These are phyloP conservation scores for Sisyra nigra DNA, from an alignment of 2,888 invertebrate genomes.

Conservation along the genomic window DNA sequence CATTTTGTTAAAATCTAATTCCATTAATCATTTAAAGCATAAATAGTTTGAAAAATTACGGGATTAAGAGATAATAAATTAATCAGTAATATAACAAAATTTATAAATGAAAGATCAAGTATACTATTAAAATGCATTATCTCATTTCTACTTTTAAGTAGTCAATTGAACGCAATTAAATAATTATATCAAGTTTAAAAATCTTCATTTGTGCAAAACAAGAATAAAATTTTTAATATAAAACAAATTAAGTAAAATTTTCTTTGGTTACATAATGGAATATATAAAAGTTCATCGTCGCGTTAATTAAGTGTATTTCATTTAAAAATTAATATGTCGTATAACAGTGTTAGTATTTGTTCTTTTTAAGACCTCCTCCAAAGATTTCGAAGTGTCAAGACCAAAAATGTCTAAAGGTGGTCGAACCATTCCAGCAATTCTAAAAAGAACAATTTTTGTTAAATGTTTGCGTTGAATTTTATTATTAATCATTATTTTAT, in stretches of 20 bases:
- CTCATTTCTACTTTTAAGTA: too few relatives aligned
- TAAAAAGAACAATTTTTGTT: constrained; percentile 17
- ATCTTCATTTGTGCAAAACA: too few relatives aligned
- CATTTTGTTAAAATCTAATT: too few relatives aligned
- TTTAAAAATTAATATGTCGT: constrained; percentile 9
- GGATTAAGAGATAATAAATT: too few relatives aligned
- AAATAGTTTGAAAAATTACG: too few relatives aligned
- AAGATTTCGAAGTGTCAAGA: constrained; percentile 31
- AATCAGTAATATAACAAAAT: neutral
- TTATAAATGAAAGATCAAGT: too few relatives aligned
- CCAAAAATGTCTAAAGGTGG: constrained; percentile 42
- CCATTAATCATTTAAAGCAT: too few relatives aligned
- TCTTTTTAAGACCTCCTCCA: constrained; percentile 27
- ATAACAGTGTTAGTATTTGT: constrained; percentile 26
- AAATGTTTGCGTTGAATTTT: constrained; percentile 2
- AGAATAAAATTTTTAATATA: neutral
- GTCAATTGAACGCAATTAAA: too few relatives aligned
- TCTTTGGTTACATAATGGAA: too few relatives aligned
- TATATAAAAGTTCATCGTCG: neutral
- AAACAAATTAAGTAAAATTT: neutral
- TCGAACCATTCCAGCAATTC: constrained; percentile 42
- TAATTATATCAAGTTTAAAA: too few relatives aligned
- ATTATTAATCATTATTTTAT: constrained; percentile 6
- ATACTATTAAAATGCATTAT: too few relatives aligned
- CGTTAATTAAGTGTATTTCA: neutral